Conservation (phyloP, 1,140 invertebrate species). For the Rhysida immarginata region DNA sequence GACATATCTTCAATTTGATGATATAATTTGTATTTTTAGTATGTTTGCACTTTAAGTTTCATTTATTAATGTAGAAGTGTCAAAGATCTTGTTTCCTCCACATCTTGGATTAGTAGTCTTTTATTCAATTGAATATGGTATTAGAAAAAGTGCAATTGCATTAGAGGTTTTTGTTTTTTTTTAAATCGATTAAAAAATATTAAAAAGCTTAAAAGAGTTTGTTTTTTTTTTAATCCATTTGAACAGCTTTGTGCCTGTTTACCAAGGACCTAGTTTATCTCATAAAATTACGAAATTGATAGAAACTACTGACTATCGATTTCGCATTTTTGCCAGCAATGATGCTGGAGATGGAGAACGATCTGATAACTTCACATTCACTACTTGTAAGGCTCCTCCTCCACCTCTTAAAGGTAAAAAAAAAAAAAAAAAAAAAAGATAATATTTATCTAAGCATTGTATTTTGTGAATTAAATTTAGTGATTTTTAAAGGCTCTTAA, state of each 20-base stretch:
- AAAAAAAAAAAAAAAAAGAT: background rate
- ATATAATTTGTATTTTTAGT: no score
- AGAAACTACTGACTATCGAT: constrained; percentile 58
- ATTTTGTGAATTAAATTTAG: background rate
- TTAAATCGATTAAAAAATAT: no score
- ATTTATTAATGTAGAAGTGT: no score
- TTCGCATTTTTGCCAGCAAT: constrained; percentile 65
- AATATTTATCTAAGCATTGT: background rate
- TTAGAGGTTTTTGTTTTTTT: no score
- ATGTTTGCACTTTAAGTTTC: no score
- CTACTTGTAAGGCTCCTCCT: constrained; percentile 59
- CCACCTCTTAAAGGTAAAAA: constrained; percentile 47
- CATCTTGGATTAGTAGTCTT: no score
- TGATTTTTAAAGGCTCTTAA: background rate
- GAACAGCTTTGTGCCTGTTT: constrained; percentile 54
- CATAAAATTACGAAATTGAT: constrained; percentile 64
- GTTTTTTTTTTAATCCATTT: constrained; percentile 15
- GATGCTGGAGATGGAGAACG: constrained; percentile 64
- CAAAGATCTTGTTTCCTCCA: no score
- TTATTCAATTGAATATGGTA: no score
- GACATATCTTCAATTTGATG: no score
- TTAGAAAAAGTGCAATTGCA: no score
- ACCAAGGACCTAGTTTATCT: constrained; percentile 53
- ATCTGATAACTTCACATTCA: constrained; percentile 47
- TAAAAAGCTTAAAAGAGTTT: no score